Conservation (phyloP, 2,888 invertebrate genomes). For the Eupithecia exiguata region DNA sequence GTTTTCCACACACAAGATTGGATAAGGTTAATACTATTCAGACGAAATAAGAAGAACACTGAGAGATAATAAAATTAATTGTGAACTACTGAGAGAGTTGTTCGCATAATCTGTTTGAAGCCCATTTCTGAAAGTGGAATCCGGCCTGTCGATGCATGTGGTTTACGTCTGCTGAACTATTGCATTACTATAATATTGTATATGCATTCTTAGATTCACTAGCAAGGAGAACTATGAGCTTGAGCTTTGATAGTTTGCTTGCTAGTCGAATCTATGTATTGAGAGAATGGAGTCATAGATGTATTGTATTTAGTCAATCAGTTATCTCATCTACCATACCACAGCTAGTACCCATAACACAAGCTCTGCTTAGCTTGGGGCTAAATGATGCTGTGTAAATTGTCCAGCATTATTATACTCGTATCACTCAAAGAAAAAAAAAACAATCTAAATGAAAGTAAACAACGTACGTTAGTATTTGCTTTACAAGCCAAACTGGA, state of each 20-base stretch:
- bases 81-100: neutral
- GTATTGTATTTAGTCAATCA: too few relatives aligned
- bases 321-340: too few relatives aligned
- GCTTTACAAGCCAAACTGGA: neutral
- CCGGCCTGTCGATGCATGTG: neutral
- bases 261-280: too few relatives aligned
- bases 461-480: too few relatives aligned
- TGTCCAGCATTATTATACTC: neutral
- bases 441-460: too few relatives aligned
- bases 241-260: too few relatives aligned
- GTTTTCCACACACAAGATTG: neutral
- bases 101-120: neutral
- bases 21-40: neutral
- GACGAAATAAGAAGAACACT: neutral
- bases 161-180: neutral
- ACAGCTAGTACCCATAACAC: neutral
- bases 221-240: too few relatives aligned
- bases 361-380: neutral
- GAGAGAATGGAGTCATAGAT: too few relatives aligned
- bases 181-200: neutral
- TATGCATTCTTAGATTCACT: too few relatives aligned
- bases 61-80: neutral
- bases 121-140: too few relatives aligned
- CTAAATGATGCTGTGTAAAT: neutral
- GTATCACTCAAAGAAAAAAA: too few relatives aligned